Evolutionary conservation across 2,113 vertebrate genomes (phyloP), one percentile per base, ranked within the genome.

Genomic region (Eretmochelys imbricata): DNA sequence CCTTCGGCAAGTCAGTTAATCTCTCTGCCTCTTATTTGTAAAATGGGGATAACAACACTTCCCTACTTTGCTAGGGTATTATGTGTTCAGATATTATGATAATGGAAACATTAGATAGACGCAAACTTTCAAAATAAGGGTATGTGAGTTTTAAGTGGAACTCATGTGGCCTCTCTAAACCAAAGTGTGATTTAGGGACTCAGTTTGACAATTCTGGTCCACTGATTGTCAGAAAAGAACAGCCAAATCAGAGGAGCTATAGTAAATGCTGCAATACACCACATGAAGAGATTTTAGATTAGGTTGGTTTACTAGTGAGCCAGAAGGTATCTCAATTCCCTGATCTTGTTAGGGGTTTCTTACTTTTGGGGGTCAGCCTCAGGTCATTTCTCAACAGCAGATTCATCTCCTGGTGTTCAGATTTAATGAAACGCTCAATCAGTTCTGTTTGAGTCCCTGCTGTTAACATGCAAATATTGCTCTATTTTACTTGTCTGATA

Each of bases 231-330:
- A 88, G 20, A 2, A 25, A 84, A 87, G 76, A 59, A 3, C 8
- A n/a, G 3, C 25, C n/a, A 7, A 4, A 0, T 48, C n/a, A 78
- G 19, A 2, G 50, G 20, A 87, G 10, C 1, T 78, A 4, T 38
- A 31, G 90, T 27, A 72, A 76, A 84, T 72, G 62, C 27, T 83
- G 4, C 17, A 89, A 4, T 3, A 82, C 24, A 79, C 2, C 1
- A 0, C 57, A 2, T 42, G 50, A 65, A 1, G 72, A 29, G 16
- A 5, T 51, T 27, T 29, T 1, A 1, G 59, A 80, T 65, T 29
- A 59, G 53, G 72, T 80, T 86, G 35, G 31, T 5, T 72, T 82
- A 25, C 5, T 14, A 89, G 8, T 25, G 49, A 91, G 84, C 5
- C n/a, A 69, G 4, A 8, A 4, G 75, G 17, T 50, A 57, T 62